Conservation (phyloP, 2,797 vertebrate species). For the Trachops cirrhosus region DNA sequence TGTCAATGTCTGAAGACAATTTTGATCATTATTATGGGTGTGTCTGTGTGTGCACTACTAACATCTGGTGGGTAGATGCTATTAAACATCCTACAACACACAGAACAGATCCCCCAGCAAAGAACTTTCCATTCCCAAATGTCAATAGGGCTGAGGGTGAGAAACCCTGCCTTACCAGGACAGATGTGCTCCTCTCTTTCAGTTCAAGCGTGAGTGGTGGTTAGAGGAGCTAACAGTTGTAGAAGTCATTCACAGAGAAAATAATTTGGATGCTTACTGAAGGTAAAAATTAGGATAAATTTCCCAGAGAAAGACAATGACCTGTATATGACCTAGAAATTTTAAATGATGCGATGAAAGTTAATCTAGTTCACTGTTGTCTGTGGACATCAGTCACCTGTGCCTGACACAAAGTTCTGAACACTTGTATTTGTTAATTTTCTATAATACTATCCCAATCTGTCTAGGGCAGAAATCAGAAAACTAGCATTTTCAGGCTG, state of each 20-base stretch:
- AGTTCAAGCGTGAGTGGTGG: neutral
- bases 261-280: neutral
- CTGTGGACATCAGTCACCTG: neutral
- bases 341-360: slow-evolving; percentile 14
- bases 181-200: neutral
- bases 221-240: neutral
- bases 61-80: neutral
- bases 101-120: neutral
- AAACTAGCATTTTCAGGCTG: neutral
- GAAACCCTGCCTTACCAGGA: neutral
- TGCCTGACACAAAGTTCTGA: neutral
- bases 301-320: neutral
- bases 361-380: neutral
- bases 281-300: neutral
- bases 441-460: neutral
- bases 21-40: neutral
- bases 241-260: slow-evolving; percentile 14
- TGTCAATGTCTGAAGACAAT: neutral
- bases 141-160: neutral
- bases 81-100: neutral
- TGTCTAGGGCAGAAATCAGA: neutral
- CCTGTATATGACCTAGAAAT: neutral
- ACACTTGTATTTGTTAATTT: neutral
- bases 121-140: neutral
- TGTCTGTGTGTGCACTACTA: neutral